Evolutionary conservation across 1,140 invertebrate genomes (phyloP).

Genomic region (Manduca sexta): DNA sequence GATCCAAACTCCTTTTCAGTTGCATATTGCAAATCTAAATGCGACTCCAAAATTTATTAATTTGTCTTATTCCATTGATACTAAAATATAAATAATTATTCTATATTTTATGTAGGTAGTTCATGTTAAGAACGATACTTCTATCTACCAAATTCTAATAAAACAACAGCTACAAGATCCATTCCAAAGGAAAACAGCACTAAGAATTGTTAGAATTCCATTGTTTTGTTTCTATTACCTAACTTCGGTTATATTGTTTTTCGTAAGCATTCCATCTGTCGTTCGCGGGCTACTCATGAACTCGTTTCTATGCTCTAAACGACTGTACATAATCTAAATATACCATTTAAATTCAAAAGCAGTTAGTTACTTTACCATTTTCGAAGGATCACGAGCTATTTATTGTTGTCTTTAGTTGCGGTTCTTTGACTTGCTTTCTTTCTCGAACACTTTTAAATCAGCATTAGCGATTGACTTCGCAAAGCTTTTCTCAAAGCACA

Average conservation of each 20-base stretch:
- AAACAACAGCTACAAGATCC: not conserved
- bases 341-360: slow-evolving; percentile 65
- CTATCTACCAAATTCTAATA: no score
- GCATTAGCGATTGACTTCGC: not conserved
- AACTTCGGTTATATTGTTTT: slow-evolving; percentile 48
- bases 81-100: no score
- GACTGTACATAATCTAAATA: slow-evolving; percentile 54
- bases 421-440: slow-evolving; percentile 35
- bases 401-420: slow-evolving; percentile 48
- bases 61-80: no score
- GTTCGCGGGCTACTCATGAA: slow-evolving; percentile 51
- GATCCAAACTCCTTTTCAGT: no score
- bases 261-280: slow-evolving; percentile 45
- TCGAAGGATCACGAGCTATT: slow-evolving; percentile 44
- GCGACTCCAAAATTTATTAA: no score
- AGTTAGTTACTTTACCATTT: slow-evolving; percentile 46
- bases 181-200: slow-evolving; percentile 14
- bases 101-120: no score
- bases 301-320: slow-evolving; percentile 60
- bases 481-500: slow-evolving; percentile 22
- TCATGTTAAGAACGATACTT: not conserved
- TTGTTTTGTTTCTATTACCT: slow-evolving; percentile 51
- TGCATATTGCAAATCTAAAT: no score
- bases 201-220: slow-evolving; percentile 22
- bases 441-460: not conserved